A percentile compares a stretch with the other conserved stretches of the same genome.
phyloP scores from a whole-genome alignment of 2,888 invertebrate species.

The Rhaphigaster nebulosa region DNA sequence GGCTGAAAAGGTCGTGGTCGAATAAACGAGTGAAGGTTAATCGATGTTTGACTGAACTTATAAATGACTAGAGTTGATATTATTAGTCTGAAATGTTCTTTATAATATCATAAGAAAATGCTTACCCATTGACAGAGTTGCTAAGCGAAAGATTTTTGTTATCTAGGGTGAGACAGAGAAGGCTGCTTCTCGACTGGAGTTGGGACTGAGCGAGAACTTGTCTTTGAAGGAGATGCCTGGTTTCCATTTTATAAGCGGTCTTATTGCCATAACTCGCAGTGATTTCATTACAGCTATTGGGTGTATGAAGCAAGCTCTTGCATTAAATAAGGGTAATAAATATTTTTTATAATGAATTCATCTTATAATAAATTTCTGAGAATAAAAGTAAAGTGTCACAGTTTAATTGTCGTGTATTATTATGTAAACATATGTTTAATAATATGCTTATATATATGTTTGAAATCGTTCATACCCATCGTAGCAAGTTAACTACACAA shows the following conservation, averaged over 20 bases:
- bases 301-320: slow-evolving; percentile 79
- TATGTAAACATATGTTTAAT: too few relatives aligned
- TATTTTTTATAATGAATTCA: background rate
- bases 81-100: background rate
- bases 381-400: too few relatives aligned
- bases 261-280: slow-evolving; percentile 73
- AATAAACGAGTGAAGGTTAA: too few relatives aligned
- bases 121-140: background rate
- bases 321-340: slow-evolving; percentile 62
- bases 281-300: slow-evolving; percentile 80
- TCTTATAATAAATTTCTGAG: too few relatives aligned
- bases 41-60: too few relatives aligned
- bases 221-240: slow-evolving; percentile 91
- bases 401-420: too few relatives aligned
- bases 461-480: too few relatives aligned
- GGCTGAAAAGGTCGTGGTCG: too few relatives aligned
- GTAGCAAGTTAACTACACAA: too few relatives aligned
- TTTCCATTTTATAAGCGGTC: slow-evolving; percentile 89
- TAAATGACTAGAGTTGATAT: too few relatives aligned
- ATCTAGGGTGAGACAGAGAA: slow-evolving; percentile 77
- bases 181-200: slow-evolving; percentile 89
- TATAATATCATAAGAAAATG: too few relatives aligned
- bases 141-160: background rate
- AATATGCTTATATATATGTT: too few relatives aligned
- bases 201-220: slow-evolving; percentile 92